Evolutionary conservation across 2,888 invertebrate genomes (phyloP).

Genomic region (Uropetala carovei): DNA sequence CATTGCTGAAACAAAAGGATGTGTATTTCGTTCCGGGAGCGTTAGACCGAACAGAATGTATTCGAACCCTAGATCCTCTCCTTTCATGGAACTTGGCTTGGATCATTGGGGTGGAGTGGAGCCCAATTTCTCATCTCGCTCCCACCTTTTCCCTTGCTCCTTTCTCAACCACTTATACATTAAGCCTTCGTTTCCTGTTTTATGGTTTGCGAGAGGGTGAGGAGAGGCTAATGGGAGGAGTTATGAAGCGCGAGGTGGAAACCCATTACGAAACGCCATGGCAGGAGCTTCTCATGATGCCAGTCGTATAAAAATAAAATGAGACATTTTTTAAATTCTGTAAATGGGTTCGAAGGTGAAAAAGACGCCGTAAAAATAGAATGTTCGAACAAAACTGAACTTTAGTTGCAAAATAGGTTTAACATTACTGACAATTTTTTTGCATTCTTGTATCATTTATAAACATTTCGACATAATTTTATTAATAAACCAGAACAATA

Average conservation of each 20-base stretch:
- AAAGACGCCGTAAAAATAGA: not conserved
- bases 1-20: not conserved
- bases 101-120: not conserved
- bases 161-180: slow-evolving; percentile 23
- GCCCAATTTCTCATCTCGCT: slow-evolving; percentile 44
- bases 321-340: not conserved
- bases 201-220: not conserved
- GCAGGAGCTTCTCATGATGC: slow-evolving; percentile 6
- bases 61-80: not conserved
- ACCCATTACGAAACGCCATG: slow-evolving; percentile 35
- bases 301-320: not conserved
- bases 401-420: no score
- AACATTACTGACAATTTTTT: no score
- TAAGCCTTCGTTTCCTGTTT: slow-evolving; percentile 53
- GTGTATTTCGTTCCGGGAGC: not conserved
- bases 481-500: no score
- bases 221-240: slow-evolving; percentile 33
- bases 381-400: not conserved
- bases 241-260: slow-evolving; percentile 47
- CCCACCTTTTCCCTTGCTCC: not conserved
- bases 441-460: no score
- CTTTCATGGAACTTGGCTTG: slow-evolving; percentile 14
- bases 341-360: not conserved
- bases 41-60: no score
- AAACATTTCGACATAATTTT: no score